A percentile compares a stretch with the other conserved stretches of the same genome.
Evolutionary conservation across 1,140 invertebrate species (phyloP).

Genomic region (Nephila pilipes): DNA sequence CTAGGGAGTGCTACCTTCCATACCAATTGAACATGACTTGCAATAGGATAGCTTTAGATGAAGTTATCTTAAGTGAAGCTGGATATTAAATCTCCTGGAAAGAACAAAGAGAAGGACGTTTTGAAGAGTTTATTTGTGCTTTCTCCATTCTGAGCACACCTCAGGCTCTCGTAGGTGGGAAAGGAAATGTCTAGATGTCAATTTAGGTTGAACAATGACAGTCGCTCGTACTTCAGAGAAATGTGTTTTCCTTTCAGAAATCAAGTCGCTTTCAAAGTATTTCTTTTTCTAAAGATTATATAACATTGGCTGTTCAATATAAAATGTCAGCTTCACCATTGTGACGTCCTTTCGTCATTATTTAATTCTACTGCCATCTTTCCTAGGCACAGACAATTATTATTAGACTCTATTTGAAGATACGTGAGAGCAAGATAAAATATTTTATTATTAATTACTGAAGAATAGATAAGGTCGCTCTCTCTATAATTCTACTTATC

Average conservation of each 20-base stretch:
- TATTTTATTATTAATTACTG: no score
- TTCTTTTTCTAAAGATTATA: no score
- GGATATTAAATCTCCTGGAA: not conserved
- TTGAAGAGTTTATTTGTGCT: not conserved
- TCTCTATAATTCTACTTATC: no score
- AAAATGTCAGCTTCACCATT: no score
- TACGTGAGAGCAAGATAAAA: no score
- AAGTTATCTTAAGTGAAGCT: not conserved
- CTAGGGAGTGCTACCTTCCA: not conserved
- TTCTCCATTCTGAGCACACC: not conserved
- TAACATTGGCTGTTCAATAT: no score
- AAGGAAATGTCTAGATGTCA: conserved; percentile 11
- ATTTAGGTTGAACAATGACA: conserved; percentile 17
- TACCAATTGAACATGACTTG: not conserved
- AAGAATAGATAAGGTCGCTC: no score
- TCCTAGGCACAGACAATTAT: no score
- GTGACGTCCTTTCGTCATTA: no score
- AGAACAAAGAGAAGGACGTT: not conserved
- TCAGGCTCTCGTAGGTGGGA: not conserved
- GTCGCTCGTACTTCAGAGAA: not conserved
- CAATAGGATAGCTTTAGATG: not conserved
- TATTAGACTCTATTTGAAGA: no score
- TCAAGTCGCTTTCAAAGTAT: not conserved
- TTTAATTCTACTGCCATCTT: no score
- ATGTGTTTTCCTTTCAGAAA: not conserved